phyloP scores from a whole-genome alignment of 1,140 invertebrate genomes.

The Cataglyphis hispanica region DNA sequence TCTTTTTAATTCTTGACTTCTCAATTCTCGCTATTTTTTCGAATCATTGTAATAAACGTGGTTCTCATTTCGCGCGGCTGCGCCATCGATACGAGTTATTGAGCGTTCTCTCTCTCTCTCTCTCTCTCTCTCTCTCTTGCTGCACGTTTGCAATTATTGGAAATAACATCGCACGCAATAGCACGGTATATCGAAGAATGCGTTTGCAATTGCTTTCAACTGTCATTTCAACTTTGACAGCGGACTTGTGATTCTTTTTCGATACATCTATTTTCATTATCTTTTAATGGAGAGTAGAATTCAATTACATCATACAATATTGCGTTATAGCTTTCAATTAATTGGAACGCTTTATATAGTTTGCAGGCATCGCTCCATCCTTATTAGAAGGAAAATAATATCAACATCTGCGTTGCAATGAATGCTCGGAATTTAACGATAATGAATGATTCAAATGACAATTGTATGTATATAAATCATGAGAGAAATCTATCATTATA shows the following conservation, averaged over 20 bases:
- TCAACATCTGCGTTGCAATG: background rate
- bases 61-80: background rate
- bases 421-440: background rate
- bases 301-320: background rate
- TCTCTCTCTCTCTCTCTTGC: background rate
- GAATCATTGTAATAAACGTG: conserved; percentile 9
- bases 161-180: conserved; percentile 38
- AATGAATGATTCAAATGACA: background rate
- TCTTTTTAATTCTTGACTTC: conserved; percentile 3
- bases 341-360: background rate
- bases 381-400: background rate
- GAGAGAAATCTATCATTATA: background rate
- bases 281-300: conserved; percentile 17
- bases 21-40: background rate
- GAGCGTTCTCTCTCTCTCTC: conserved; percentile 6
- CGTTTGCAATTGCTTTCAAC: conserved; percentile 39
- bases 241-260: background rate
- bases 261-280: conserved; percentile 8
- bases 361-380: background rate
- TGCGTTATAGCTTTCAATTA: conserved; percentile 22
- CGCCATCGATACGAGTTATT: conserved; percentile 1
- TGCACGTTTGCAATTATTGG: conserved; percentile 47
- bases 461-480: background rate
- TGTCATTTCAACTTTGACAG: conserved; percentile 11
- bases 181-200: conserved; percentile 29